Evolutionary conservation across 2,113 vertebrate species (phyloP).

Genomic region (Oreochromis aureus): DNA sequence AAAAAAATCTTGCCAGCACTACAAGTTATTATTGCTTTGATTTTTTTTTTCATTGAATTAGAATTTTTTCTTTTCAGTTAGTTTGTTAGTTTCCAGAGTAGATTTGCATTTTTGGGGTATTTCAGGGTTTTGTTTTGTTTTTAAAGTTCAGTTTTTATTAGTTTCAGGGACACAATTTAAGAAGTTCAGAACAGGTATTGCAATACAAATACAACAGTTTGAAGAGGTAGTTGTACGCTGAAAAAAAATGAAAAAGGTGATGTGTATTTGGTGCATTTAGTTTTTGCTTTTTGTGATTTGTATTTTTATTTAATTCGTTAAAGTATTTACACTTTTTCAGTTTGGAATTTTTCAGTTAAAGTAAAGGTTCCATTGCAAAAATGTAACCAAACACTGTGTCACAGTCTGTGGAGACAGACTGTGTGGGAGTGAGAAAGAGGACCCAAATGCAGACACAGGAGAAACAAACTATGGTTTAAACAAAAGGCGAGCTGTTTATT

Average conservation of each 20-base stretch:
- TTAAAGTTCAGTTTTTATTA: neutral
- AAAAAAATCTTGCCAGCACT: neutral
- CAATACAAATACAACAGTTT: neutral
- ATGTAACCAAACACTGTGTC: neutral
- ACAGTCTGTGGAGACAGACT: neutral
- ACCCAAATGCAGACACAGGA: neutral
- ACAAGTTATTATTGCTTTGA: neutral
- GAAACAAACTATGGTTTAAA: neutral
- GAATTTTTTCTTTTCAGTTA: neutral
- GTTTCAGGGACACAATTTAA: neutral
- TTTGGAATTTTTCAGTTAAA: neutral
- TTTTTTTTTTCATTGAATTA: neutral
- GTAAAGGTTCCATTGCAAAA: neutral
- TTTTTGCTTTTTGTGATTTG: neutral
- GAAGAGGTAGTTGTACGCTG: neutral
- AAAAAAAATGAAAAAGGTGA: neutral
- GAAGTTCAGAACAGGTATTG: neutral
- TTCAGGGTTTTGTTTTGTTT: neutral
- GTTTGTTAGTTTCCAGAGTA: neutral
- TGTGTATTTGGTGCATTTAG: neutral
- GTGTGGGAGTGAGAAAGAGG: neutral
- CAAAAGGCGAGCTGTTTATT: accelerated
- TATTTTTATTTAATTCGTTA: neutral
- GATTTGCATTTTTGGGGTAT: neutral
- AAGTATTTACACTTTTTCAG: neutral